Evolutionary conservation across 2,797 vertebrate genomes (phyloP), one percentile per base, ranked within the genome.

Genomic region (Ptychadena robeensis): DNA sequence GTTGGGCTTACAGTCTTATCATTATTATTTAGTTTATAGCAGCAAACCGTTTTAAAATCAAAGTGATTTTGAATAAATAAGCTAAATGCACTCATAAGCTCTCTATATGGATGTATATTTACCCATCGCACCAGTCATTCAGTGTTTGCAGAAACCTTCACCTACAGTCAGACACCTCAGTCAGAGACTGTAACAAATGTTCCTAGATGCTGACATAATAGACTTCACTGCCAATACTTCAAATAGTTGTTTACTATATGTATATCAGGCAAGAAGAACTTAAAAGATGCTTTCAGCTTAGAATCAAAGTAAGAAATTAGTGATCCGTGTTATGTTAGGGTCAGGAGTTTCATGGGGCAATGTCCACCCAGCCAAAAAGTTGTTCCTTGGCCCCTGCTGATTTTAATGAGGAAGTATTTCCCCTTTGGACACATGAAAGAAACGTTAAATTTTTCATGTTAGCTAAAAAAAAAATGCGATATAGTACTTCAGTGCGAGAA

Each of bases 331-430:
- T 28, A 28, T 61, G 59, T 28, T 28, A 28, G 59, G 59, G 59
- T 61, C 59, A 61, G 25, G 59, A 61, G 59, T 61, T 61, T 61
- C 59, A 28, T 61, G 59, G 59, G 59, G 59, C 28, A 61, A 61
- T 61, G 59, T 28, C 59, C 59, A 61, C 27, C 59, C 59, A 61
- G 59, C 59, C 59, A 61, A 61, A 61, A 61, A 61, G 59, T 28
- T 28, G 27, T 25, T 61, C 59, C 59, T 61, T 61, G 59, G 59
- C 59, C 59, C 59, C 59, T 61, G 59, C 59, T 61, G 59, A 61
- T 61, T 61, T 61, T 61, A 61, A 61, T 61, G 59, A 61, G 59
- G 59, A 28, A 25, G 59, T 61, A 25, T 25, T 61, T 61, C 59
- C 59, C 59, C 59, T 61, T 28, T 61, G 59, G 59, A 61, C 59